phyloP scores from a whole-genome alignment of 2,797 vertebrate genomes.

The Pelochelys cantorii region DNA sequence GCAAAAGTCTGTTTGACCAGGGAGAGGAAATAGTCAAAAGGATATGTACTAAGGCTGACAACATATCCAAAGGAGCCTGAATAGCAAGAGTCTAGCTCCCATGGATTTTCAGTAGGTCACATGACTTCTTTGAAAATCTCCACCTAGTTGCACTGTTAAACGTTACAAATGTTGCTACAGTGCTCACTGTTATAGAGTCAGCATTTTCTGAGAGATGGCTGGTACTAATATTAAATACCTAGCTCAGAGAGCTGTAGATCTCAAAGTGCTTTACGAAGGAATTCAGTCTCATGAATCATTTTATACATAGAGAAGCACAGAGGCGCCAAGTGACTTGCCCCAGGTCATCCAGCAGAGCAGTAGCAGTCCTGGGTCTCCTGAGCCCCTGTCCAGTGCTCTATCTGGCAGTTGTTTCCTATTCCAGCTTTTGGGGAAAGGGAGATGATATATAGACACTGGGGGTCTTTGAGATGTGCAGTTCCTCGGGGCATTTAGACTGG shows the following conservation, averaged over 20 bases:
- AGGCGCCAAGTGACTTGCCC: neutral
- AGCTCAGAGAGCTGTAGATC: fast-evolving
- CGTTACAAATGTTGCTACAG: neutral
- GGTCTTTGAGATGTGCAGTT: neutral
- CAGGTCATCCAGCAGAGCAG: neutral
- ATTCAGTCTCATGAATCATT: neutral
- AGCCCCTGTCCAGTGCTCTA: neutral
- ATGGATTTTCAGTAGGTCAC: neutral
- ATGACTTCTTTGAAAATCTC: neutral
- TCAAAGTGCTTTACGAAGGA: neutral
- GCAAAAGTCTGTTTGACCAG: neutral
- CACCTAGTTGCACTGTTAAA: neutral
- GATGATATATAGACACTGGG: neutral
- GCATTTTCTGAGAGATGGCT: neutral
- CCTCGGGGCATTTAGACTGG: neutral
- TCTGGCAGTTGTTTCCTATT: neutral
- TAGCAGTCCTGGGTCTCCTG: neutral
- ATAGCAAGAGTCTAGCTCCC: neutral
- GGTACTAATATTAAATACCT: neutral
- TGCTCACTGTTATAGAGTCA: fast-evolving
- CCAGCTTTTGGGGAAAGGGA: neutral
- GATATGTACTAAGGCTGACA: neutral
- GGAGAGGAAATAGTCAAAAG: neutral
- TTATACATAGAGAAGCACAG: neutral
- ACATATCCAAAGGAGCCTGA: neutral